Evolutionary conservation across 2,888 invertebrate species (phyloP), one percentile per base, ranked within the genome.

Genomic region (Globia sparganii): DNA sequence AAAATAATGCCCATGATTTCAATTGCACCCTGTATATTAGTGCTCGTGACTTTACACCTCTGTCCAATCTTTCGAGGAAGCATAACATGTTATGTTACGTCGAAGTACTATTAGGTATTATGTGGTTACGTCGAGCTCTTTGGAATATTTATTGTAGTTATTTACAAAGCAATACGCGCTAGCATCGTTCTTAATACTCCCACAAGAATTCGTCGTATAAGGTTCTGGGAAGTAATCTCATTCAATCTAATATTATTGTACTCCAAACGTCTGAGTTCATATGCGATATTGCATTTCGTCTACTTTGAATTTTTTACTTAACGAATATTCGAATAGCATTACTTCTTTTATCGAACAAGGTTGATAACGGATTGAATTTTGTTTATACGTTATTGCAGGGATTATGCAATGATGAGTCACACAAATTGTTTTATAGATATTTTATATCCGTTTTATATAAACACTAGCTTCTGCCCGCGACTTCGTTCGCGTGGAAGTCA

Each of bases 251-350:
- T 77, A 66, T 70, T 61, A 61, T 61, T 77, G 31, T 34, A 56
- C 34, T 62, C 21, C 0, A n/a, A 25, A 31, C 21, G 46, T 46
- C 31, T 77, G 69, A 49, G 53, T 53, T 69, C 53, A 37, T 64
- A 74, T 40, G 56, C 37, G n/a, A 83, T 69, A 77, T 83, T 83
- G 59, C 77, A 65, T 61, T 53, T 34, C 40, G 46, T 67, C 28
- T 37, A 43, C 65, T 77, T 56, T 65, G 65, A 66, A 81, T 79
- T 28, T 75, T n/a, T n/a, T n/a, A n/a, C n/a, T n/a, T n/a, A n/a
- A n/a, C n/a, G n/a, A n/a, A n/a, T n/a, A n/a, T n/a, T n/a, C n/a
- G n/a, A n/a, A n/a, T n/a, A n/a, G n/a, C n/a, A n/a, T n/a, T n/a
- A n/a, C n/a, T n/a, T n/a, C n/a, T n/a, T n/a, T n/a, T n/a, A n/a